phyloP scores from a whole-genome alignment of 2,888 invertebrate genomes.

The Dynastes grantii region DNA sequence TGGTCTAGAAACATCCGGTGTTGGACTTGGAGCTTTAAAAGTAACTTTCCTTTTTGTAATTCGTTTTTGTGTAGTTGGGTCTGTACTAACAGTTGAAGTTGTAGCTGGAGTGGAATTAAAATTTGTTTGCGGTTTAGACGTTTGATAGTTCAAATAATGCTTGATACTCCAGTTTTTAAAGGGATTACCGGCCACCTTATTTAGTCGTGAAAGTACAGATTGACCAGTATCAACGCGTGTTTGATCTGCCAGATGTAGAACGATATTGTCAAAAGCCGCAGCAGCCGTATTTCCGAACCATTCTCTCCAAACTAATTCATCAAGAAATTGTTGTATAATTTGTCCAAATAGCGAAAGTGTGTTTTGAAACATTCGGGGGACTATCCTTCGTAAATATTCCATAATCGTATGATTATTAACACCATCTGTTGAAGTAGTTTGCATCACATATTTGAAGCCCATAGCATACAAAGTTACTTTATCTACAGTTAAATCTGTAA shows the following conservation, averaged over 20 bases:
- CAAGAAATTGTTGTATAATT: constrained; percentile 92
- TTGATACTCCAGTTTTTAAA: constrained; percentile 77
- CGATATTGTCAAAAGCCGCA: constrained; percentile 86
- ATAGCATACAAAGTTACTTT: constrained; percentile 83
- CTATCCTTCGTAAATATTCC: constrained; percentile 89
- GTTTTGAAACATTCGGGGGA: constrained; percentile 93
- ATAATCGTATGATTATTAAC: constrained; percentile 76
- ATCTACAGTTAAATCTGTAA: constrained; percentile 90
- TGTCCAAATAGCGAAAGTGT: constrained; percentile 87
- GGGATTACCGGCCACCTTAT: constrained; percentile 80
- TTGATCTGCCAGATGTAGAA: constrained; percentile 85
- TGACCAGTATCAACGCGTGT: constrained; percentile 80
- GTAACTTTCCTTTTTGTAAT: constrained; percentile 58
- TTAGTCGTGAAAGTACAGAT: constrained; percentile 76
- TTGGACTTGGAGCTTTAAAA: constrained; percentile 56
- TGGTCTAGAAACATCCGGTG: constrained; percentile 66
- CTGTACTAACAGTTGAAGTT: constrained; percentile 56
- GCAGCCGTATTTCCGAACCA: constrained; percentile 85
- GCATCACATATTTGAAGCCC: constrained; percentile 86
- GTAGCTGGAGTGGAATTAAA: constrained; percentile 52
- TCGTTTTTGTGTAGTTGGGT: constrained; percentile 50
- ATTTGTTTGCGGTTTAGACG: constrained; percentile 47
- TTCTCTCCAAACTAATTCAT: constrained; percentile 91
- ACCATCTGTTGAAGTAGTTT: constrained; percentile 73
- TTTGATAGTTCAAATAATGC: constrained; percentile 39